A percentile compares a stretch with the other conserved stretches of the same genome.
phyloP scores from a whole-genome alignment of 2,888 invertebrate genomes.

The Osmoderma eremita region DNA sequence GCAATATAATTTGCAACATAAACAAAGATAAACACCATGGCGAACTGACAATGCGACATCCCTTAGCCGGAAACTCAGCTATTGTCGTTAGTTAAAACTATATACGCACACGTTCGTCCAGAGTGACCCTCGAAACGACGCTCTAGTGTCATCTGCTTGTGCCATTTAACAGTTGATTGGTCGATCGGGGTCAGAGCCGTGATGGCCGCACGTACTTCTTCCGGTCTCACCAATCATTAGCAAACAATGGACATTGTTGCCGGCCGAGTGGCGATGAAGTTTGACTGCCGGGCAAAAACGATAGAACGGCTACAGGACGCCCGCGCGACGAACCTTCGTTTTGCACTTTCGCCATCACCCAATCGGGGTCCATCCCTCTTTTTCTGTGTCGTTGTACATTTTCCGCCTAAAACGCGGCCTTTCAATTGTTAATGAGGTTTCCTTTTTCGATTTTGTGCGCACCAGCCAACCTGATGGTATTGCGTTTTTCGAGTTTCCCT shows the following conservation, averaged over 20 bases:
- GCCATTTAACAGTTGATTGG: conserved; percentile 44
- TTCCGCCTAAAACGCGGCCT: conserved; percentile 11
- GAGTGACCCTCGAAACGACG: conserved; percentile 32
- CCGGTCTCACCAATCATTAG: conserved; percentile 47
- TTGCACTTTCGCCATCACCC: conserved; percentile 29
- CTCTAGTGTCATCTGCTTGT: conserved; percentile 40
- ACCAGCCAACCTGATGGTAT: background rate
- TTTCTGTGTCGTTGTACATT: conserved; percentile 3
- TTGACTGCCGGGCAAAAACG: conserved; percentile 45
- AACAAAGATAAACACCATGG: conserved; percentile 7
- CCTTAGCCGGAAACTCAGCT: conserved; percentile 6
- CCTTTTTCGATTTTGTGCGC: conserved; percentile 3
- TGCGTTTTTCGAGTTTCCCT: conserved; percentile 14
- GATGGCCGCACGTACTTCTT: conserved; percentile 45
- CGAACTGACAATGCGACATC: conserved; percentile 6
- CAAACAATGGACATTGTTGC: conserved; percentile 48
- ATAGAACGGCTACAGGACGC: conserved; percentile 2
- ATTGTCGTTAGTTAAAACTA: conserved; percentile 29
- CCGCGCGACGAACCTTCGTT: conserved; percentile 26
- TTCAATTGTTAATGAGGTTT: conserved; percentile 14
- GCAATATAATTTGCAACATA: background rate
- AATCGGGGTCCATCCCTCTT: conserved; percentile 17
- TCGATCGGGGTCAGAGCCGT: conserved; percentile 38
- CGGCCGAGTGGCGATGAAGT: conserved; percentile 46
- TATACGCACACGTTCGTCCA: conserved; percentile 29